These are phyloP conservation scores for Leptinotarsa tumamoca DNA, from an alignment of 2,888 invertebrate genomes.

Conservation along the genomic window DNA sequence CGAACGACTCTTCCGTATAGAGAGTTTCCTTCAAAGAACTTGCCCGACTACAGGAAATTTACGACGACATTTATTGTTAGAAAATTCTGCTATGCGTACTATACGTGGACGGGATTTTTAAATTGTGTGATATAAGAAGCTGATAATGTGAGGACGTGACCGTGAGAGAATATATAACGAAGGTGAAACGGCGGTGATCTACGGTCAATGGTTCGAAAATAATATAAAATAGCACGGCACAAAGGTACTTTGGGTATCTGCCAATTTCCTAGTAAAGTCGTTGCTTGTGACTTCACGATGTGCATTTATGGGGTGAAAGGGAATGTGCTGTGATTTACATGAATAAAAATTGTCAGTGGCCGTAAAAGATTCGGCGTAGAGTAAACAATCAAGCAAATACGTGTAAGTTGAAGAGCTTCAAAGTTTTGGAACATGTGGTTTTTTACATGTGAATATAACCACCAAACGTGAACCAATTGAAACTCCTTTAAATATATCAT, in stretches of 20 bases:
- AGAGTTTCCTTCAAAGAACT: slow-evolving; percentile 39
- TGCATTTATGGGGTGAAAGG: background rate
- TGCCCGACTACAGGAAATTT: slow-evolving; percentile 40
- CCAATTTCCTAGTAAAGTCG: background rate
- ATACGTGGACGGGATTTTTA: slow-evolving; percentile 38
- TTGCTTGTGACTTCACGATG: background rate
- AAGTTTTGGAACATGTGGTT: background rate
- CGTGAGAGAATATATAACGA: slow-evolving; percentile 18
- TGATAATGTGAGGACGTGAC: slow-evolving; percentile 22
- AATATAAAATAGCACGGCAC: background rate
- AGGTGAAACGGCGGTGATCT: slow-evolving; percentile 4
- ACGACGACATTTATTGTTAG: slow-evolving; percentile 41
- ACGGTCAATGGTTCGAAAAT: slow-evolving; percentile 9
- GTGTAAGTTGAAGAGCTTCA: background rate
- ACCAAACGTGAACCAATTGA: too few species aligned
- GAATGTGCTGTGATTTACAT: background rate
- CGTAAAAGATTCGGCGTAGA: background rate
- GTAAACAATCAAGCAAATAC: background rate
- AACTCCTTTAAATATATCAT: too few species aligned
- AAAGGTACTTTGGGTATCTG: slow-evolving; percentile 6
- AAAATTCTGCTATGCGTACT: slow-evolving; percentile 41
- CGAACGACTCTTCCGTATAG: slow-evolving; percentile 33
- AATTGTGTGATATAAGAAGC: slow-evolving; percentile 17
- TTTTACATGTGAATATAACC: too few species aligned
- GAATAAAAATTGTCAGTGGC: background rate